Percentiles rank a stretch among this genome's conserved stretches.
Evolutionary conservation across 2,113 vertebrate species (phyloP).

Genomic region (Pica pica): DNA sequence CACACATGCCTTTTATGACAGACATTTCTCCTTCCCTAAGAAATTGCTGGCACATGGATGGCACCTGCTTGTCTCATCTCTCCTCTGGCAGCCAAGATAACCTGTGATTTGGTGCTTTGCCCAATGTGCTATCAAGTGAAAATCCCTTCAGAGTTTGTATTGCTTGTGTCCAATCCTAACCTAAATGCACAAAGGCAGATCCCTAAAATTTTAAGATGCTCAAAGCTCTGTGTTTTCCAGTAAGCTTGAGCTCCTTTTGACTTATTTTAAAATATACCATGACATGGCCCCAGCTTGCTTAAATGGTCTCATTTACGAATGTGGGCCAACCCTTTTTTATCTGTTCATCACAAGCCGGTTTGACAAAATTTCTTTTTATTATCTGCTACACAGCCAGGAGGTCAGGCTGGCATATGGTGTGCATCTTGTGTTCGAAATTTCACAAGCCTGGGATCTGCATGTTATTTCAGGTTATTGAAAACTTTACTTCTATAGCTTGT

Average conservation of each 20-base stretch:
- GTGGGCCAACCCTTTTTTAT: background rate
- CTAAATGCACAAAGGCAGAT: background rate
- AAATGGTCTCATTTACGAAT: background rate
- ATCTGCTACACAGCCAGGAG: background rate
- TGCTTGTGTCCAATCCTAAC: background rate
- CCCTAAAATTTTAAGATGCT: background rate
- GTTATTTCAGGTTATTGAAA: background rate
- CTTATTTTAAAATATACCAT: background rate
- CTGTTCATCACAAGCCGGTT: background rate
- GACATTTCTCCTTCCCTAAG: background rate
- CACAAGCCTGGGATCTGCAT: background rate
- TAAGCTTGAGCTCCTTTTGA: background rate
- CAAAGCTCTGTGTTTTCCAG: background rate
- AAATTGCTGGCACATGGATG: background rate
- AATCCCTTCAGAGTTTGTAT: background rate
- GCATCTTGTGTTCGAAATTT: background rate
- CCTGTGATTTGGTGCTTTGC: background rate
- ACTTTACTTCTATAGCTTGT: background rate
- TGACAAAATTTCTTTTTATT: slow-evolving; percentile 14
- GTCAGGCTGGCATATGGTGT: background rate
- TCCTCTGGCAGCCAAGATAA: slow-evolving; percentile 2
- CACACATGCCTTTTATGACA: background rate
- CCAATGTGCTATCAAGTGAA: background rate
- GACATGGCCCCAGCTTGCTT: background rate
- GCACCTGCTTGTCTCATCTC: background rate